phyloP scores from a whole-genome alignment of 1,140 invertebrate genomes.

The Lerema accius region DNA sequence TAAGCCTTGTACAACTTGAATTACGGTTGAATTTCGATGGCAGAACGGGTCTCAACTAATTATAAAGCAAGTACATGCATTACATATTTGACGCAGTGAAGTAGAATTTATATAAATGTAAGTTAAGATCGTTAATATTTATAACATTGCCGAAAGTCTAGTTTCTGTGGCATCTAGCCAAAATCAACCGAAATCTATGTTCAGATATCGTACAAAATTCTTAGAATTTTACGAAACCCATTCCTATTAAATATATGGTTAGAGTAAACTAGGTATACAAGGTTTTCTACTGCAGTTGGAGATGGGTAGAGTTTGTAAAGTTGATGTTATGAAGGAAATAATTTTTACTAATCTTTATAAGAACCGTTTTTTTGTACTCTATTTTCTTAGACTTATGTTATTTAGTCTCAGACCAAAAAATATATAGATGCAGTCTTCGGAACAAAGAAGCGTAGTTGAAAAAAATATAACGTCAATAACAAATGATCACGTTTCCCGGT shows the following conservation, averaged over 20 bases:
- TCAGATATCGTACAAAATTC: constrained; percentile 8
- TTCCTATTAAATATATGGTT: background rate
- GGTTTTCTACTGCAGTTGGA: background rate
- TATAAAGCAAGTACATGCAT: background rate
- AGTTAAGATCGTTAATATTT: background rate
- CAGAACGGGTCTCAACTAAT: too few relatives aligned
- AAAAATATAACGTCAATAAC: too few relatives aligned
- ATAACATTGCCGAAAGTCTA: constrained; percentile 11
- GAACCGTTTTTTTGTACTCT: too few relatives aligned
- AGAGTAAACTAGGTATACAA: background rate
- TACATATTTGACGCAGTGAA: background rate
- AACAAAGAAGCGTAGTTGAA: too few relatives aligned
- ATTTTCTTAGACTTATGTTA: too few relatives aligned
- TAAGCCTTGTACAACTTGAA: too few relatives aligned
- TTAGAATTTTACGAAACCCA: background rate
- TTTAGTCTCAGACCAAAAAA: too few relatives aligned
- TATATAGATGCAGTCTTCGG: too few relatives aligned
- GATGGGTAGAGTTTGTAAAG: background rate
- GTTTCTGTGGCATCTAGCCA: constrained; percentile 8
- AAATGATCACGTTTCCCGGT: too few relatives aligned
- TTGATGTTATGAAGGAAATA: background rate
- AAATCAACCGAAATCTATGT: background rate
- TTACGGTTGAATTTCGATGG: too few relatives aligned
- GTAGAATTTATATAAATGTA: background rate
- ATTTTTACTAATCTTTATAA: too few relatives aligned